Conservation (phyloP, 2,888 invertebrate species). For the Physocephala rufipes region DNA sequence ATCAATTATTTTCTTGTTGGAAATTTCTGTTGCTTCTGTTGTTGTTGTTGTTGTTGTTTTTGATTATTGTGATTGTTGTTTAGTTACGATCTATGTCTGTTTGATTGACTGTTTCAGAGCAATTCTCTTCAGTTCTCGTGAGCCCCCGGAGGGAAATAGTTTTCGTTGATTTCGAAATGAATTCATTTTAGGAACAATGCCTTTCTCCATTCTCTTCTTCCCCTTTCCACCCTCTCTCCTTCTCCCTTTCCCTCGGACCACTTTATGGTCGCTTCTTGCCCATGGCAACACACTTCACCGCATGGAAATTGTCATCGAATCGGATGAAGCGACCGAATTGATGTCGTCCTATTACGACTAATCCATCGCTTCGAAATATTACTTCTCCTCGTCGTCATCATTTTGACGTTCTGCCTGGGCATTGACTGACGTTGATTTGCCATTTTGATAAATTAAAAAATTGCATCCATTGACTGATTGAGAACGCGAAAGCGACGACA, state of each 20-base stretch:
- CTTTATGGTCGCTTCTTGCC: too few relatives aligned
- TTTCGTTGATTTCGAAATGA: conserved; percentile 19
- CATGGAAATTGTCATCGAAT: neutral
- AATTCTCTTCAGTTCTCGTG: neutral
- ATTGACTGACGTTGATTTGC: conserved; percentile 18
- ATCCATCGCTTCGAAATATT: neutral
- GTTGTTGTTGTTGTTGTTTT: conserved; percentile 10
- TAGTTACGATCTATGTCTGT: neutral
- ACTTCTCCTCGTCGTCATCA: neutral
- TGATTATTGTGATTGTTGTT: neutral
- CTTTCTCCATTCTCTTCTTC: neutral
- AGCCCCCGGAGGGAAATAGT: neutral
- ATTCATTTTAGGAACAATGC: conserved; percentile 4
- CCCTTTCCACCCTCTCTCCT: neutral
- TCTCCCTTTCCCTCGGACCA: neutral
- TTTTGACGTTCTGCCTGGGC: neutral
- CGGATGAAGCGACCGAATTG: neutral
- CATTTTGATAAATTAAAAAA: conserved; percentile 27
- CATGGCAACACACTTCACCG: neutral
- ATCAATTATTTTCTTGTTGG: conserved; percentile 37
- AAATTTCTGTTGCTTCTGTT: neutral
- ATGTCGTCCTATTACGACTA: neutral
- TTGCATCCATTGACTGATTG: conserved; percentile 25
- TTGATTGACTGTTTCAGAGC: neutral
- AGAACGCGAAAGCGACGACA: too few relatives aligned